Percentiles rank a stretch among this genome's conserved stretches.
These are phyloP conservation scores for Garra rufa DNA, from an alignment of 2,113 vertebrate genomes.

Conservation along the genomic window DNA sequence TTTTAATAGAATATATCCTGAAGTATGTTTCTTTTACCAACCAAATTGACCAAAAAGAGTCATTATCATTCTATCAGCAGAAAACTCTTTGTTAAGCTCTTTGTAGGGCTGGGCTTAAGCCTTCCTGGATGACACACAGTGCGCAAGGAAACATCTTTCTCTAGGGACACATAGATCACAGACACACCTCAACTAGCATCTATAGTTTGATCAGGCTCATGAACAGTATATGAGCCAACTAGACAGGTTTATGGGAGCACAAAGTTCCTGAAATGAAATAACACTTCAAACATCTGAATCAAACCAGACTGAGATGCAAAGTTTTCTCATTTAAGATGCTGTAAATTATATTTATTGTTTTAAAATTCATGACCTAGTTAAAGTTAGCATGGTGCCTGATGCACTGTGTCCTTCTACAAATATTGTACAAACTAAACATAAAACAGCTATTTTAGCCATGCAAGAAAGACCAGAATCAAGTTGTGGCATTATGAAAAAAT, in stretches of 20 bases:
- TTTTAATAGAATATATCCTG: neutral
- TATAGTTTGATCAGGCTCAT: neutral
- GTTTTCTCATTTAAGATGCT: neutral
- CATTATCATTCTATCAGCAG: neutral
- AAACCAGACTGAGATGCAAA: neutral
- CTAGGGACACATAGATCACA: slow-evolving; percentile 5
- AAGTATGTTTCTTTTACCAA: neutral
- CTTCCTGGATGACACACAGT: neutral
- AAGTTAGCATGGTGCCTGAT: neutral
- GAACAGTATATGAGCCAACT: neutral
- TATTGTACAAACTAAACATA: neutral
- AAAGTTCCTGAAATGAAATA: neutral
- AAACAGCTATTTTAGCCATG: too few species aligned
- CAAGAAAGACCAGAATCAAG: too few species aligned
- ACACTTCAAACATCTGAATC: neutral
- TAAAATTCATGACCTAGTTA: neutral
- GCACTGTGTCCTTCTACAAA: neutral
- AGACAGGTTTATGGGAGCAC: slow-evolving; percentile 11
- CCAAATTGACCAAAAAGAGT: neutral
- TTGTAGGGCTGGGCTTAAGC: neutral
- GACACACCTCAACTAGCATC: slow-evolving; percentile 16
- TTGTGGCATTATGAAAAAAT: too few species aligned
- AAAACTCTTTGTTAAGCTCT: neutral
- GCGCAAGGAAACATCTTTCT: neutral
- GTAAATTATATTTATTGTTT: neutral